Conservation (phyloP, 1,140 invertebrate genomes). For the Formica selysi region DNA sequence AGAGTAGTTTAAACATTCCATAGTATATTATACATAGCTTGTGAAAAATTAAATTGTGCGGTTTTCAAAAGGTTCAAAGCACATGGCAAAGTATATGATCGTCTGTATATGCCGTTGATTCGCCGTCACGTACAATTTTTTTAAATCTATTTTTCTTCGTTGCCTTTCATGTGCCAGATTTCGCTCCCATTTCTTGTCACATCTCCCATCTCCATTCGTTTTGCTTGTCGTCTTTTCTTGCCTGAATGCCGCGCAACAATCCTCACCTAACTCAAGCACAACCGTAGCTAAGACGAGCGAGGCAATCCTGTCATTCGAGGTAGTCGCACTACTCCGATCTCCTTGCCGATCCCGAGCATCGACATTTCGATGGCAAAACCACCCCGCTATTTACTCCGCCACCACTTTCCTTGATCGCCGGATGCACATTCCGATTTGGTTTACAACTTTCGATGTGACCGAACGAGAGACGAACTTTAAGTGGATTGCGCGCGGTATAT, state of each 20-base stretch:
- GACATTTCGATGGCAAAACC: slow-evolving; percentile 59
- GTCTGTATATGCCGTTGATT: slow-evolving; percentile 12
- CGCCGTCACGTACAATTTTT: slow-evolving; percentile 45
- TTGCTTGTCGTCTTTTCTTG: slow-evolving; percentile 59
- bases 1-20: background rate
- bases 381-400: slow-evolving; percentile 62
- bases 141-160: slow-evolving; percentile 30
- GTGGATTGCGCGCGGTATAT: slow-evolving; percentile 34
- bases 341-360: slow-evolving; percentile 50
- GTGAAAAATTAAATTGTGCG: background rate
- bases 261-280: slow-evolving; percentile 61
- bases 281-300: slow-evolving; percentile 38
- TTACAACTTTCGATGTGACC: slow-evolving; percentile 47
- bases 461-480: slow-evolving; percentile 27
- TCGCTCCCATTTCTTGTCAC: slow-evolving; percentile 54
- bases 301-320: slow-evolving; percentile 38
- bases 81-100: slow-evolving; percentile 18
- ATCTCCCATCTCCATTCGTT: slow-evolving; percentile 47
- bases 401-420: slow-evolving; percentile 59
- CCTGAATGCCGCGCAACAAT: slow-evolving; percentile 54
- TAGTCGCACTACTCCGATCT: slow-evolving; percentile 50
- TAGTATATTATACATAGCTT: background rate
- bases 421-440: slow-evolving; percentile 55
- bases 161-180: slow-evolving; percentile 69
- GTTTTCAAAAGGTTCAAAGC: slow-evolving; percentile 1